phyloP scores from a whole-genome alignment of 2,888 invertebrate species.

The Rotaria macrura region DNA sequence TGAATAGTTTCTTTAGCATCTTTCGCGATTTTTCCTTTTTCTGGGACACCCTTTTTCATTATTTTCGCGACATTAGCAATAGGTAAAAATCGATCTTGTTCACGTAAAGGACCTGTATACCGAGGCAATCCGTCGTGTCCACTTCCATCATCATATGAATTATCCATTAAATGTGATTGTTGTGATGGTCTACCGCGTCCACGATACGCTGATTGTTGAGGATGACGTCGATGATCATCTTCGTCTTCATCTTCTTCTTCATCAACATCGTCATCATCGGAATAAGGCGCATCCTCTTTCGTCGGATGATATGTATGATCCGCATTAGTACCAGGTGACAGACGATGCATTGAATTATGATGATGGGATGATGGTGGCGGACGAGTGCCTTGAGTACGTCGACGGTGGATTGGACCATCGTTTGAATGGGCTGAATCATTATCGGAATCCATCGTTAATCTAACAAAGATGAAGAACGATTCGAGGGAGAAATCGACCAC shows the following conservation, averaged over 20 bases:
- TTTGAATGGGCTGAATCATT: constrained; percentile 7
- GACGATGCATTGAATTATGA: neutral
- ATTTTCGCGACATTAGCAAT: constrained; percentile 98
- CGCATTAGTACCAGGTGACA: neutral
- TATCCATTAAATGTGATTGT: neutral
- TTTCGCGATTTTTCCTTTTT: constrained; percentile 91
- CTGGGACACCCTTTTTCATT: constrained; percentile 94
- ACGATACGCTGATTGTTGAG: neutral
- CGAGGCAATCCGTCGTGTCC: neutral
- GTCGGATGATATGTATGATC: neutral
- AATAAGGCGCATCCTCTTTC: neutral
- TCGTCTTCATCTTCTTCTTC: neutral
- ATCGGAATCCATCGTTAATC: neutral
- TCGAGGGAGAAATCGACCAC: neutral
- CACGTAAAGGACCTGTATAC: constrained; percentile 25
- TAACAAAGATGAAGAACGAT: neutral
- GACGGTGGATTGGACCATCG: neutral
- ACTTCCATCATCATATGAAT: neutral
- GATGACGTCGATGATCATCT: neutral
- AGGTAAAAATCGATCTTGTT: constrained; percentile 85
- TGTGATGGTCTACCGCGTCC: neutral
- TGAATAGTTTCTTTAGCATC: constrained; percentile 97
- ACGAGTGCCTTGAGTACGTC: neutral
- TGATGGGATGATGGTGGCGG: neutral
- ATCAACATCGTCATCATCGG: neutral